Evolutionary conservation across 2,113 vertebrate species (phyloP), one percentile per base, ranked within the genome.

Genomic region (Hippocampus mohnikei): DNA sequence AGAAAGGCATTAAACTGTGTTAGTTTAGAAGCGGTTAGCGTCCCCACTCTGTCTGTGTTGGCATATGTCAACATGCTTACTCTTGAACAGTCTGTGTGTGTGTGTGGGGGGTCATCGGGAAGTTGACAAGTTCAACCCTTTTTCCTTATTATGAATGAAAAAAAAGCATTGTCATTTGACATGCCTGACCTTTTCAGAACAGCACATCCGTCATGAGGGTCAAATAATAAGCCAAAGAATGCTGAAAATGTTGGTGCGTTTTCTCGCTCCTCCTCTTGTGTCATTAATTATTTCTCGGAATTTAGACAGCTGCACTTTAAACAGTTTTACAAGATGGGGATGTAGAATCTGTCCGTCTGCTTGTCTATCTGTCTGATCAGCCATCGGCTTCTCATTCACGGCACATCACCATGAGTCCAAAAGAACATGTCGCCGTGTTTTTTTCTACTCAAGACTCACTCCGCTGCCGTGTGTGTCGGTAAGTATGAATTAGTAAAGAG

Each of bases 11-110:
- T 82, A 88, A 84, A 73, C 70, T 21, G 70, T 86, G 81, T 89
- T 90, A 74, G 88, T 90, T 89, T 89, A 89, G 84, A 87, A 90
- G 88, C 72, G 25, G 66, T 81, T 88, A 86, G 83, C 79, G 74
- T 69, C 27, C 73, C 67, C 48, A 2, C 85, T 73, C 74, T 77
- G 74, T 77, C 74, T 77, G 80, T 73, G 65, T 84, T 81, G 78
- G 82, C 85, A 70, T 83, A 75, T 74, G 46, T 80, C 37, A 59
- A 78, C 71, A 50, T 79, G 76, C 84, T 82, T 87, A 82, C 66
- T 59, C 62, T 68, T 53, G 21, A 81, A 67, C 16, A n/a, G 1
- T 65, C 40, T 79, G 53, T 61, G 16, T 50, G 56, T 46, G 63
- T 55, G 50, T 20, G 15, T 12, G 11, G 56, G 13, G 23, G 1